phyloP scores from a whole-genome alignment of 2,888 invertebrate genomes.

The Crocallis elinguaria region DNA sequence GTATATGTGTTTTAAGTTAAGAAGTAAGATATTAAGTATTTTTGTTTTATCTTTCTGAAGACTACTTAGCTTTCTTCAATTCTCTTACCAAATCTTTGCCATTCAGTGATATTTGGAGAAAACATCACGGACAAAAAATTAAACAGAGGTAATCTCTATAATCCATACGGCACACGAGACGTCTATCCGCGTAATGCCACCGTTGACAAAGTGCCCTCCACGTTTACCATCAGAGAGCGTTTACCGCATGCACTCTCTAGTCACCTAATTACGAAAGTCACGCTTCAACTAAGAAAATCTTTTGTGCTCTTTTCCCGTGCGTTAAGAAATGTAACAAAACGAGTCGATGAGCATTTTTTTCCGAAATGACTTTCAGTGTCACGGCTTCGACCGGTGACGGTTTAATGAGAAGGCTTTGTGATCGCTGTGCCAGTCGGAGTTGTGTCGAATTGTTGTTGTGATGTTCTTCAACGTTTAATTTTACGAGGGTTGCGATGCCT shows the following conservation, averaged over 20 bases:
- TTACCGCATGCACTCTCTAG: conserved; percentile 43
- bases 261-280: conserved; percentile 82
- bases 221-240: conserved; percentile 43
- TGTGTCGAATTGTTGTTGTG: conserved; percentile 78
- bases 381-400: conserved; percentile 76
- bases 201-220: conserved; percentile 44
- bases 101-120: background rate
- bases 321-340: conserved; percentile 79
- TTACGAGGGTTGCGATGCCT: conserved; percentile 61
- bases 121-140: conserved; percentile 13
- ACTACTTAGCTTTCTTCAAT: too few relatives aligned
- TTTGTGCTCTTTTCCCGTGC: conserved; percentile 80
- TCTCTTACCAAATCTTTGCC: too few relatives aligned
- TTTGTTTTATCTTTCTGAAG: background rate
- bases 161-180: conserved; percentile 38
- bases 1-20: too few relatives aligned
- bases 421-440: conserved; percentile 70
- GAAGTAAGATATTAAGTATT: too few relatives aligned
- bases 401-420: conserved; percentile 84
- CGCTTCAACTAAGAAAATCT: conserved; percentile 81
- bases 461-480: conserved; percentile 66
- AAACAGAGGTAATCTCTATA: conserved; percentile 45
- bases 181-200: conserved; percentile 24
- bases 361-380: conserved; percentile 80
- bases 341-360: conserved; percentile 69